Evolutionary conservation across 2,797 vertebrate species (phyloP), one percentile per base, ranked within the genome.

Genomic region (Rhynchotus rufescens): DNA sequence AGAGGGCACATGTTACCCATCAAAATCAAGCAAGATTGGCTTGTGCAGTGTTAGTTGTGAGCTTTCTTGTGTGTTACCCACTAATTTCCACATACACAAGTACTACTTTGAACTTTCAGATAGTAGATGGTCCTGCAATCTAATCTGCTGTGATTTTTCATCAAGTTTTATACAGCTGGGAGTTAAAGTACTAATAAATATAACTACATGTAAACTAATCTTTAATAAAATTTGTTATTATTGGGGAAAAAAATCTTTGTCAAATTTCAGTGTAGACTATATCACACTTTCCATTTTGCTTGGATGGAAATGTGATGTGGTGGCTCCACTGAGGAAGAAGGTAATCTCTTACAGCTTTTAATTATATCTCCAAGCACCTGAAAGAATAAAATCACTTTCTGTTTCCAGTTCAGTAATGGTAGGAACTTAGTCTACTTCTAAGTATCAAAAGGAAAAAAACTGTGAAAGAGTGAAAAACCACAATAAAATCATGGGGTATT

Each of bases 221-320:
- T 95, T 94, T 93, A 94, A 95, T 87, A 93, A 96, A 95, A 95
- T 60, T 64, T 60, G 80, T 78, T 80, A 72, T 56, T 80, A 56
- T 12, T 56, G 75, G 52, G 49, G 6, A 30, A 57, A 64, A 64
- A 40, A 62, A 12, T 73, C 66, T 80, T 77, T 80, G 80, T 88
- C 60, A 54, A 34, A 79, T 52, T 95, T 95, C 40, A 74, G 84
- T 90, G 67, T 49, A 52, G 72, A 45, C 59, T 79, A 2, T 73
- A 73, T 93, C 82, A 66, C 59, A 77, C 90, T 96, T 96, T 96
- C 91, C 89, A n/a, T 71, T 93, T 94, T 82, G 47, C 87, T 95
- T 96, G 94, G 95, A 93, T 73, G 60, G 81, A 92, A 89, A 67
- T 47, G 47, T 75, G 78, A 94, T 86, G 60, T 45, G 44, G 86